Conservation (phyloP, 2,797 vertebrate genomes). For the Leptodactylus fallax region DNA sequence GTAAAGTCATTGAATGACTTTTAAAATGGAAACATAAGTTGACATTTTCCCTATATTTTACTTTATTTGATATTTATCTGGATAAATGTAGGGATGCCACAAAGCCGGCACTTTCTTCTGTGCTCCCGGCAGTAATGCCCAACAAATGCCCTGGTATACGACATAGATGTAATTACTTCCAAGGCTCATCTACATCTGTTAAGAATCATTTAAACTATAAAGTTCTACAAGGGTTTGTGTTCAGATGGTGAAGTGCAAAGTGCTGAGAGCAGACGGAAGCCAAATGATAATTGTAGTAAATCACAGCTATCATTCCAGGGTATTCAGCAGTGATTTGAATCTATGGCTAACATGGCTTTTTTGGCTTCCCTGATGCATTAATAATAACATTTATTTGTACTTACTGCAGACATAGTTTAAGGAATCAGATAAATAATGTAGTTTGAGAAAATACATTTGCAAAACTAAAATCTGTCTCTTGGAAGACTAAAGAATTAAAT, state of each 20-base stretch:
- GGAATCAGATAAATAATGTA: slow-evolving; percentile 37
- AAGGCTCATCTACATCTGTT: slow-evolving; percentile 37
- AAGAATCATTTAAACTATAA: slow-evolving; percentile 45
- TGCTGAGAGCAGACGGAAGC: slow-evolving; percentile 40
- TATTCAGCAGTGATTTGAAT: slow-evolving; percentile 36
- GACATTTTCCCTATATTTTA: neutral
- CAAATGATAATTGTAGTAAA: slow-evolving; percentile 57
- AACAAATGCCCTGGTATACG: slow-evolving; percentile 23
- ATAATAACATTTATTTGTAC: slow-evolving; percentile 71
- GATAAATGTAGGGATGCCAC: neutral
- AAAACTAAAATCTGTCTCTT: slow-evolving; percentile 38
- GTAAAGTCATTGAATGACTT: neutral
- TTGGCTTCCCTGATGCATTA: slow-evolving; percentile 79
- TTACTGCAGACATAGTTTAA: slow-evolving; percentile 22
- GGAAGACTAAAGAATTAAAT: slow-evolving; percentile 13
- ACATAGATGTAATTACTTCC: slow-evolving; percentile 30
- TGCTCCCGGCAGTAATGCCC: neutral
- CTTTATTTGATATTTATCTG: neutral
- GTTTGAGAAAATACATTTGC: slow-evolving; percentile 7
- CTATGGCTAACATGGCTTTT: slow-evolving; percentile 68
- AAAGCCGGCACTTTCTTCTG: neutral
- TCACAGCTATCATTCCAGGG: slow-evolving; percentile 37
- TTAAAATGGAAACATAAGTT: neutral
- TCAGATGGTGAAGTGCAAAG: slow-evolving; percentile 41
- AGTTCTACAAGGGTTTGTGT: slow-evolving; percentile 47